Conservation (phyloP, 2,113 vertebrate genomes). For the Neodontobutis hainanensis region DNA sequence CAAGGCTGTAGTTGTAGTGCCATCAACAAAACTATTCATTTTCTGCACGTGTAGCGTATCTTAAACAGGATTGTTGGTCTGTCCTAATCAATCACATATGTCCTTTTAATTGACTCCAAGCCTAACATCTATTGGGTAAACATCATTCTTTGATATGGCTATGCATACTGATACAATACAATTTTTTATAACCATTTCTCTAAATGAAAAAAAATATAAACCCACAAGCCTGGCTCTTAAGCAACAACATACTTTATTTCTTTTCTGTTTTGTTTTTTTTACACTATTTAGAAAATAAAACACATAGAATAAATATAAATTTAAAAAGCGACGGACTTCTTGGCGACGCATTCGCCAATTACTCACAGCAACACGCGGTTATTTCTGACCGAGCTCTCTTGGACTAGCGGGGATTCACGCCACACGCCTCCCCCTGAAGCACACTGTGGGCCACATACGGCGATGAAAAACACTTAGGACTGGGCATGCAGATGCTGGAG, state of each 20-base stretch:
- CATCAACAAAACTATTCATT: too few species aligned
- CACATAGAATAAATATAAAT: conserved; percentile 83
- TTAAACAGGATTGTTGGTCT: too few species aligned
- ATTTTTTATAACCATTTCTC: not conserved
- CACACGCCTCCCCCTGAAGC: conserved; percentile 43
- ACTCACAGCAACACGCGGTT: conserved; percentile 64
- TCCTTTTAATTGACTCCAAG: too few species aligned
- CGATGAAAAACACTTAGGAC: conserved; percentile 72
- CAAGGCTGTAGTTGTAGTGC: too few species aligned
- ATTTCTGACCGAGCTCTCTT: conserved; percentile 55
- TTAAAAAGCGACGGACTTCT: conserved; percentile 72
- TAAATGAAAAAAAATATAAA: not conserved
- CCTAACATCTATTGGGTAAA: too few species aligned
- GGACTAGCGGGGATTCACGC: conserved; percentile 44
- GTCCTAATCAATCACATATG: too few species aligned
- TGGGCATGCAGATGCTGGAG: conserved; percentile 78
- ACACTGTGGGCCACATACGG: conserved; percentile 69
- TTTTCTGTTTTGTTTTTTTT: conserved; percentile 63
- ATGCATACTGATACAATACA: not conserved
- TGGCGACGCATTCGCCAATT: conserved; percentile 38
- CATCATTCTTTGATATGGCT: not conserved
- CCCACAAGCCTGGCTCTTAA: conserved; percentile 21
- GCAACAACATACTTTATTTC: conserved; percentile 76
- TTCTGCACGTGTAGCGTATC: too few species aligned
- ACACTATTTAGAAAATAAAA: conserved; percentile 79